phyloP scores from a whole-genome alignment of 2,113 vertebrate genomes.

The Andinoacara biseriatus region DNA sequence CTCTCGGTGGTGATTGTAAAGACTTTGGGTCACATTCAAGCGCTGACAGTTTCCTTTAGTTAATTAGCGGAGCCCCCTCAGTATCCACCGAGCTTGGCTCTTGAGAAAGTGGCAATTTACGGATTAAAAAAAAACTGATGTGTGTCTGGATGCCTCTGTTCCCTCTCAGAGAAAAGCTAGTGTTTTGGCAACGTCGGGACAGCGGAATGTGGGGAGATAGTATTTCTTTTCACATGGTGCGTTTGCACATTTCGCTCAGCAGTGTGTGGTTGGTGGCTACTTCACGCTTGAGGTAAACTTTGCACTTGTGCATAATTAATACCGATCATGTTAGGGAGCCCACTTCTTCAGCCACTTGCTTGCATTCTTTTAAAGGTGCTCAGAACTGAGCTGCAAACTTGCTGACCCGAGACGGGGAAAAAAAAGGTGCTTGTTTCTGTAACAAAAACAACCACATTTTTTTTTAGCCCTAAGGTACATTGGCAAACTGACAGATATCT shows the following conservation, averaged over 20 bases:
- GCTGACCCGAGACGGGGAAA: constrained; percentile 27
- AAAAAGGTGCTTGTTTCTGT: background rate
- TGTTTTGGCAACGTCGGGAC: background rate
- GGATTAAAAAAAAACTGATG: background rate
- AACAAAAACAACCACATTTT: background rate
- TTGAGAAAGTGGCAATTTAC: constrained; percentile 4
- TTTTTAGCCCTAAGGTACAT: background rate
- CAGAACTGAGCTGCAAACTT: constrained; percentile 31
- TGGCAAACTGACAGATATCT: constrained; percentile 44
- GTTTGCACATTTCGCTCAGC: background rate
- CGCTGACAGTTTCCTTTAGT: constrained; percentile 17
- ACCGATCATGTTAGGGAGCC: constrained; percentile 15
- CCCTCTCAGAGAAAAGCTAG: background rate
- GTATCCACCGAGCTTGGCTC: background rate
- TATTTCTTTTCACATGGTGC: background rate
- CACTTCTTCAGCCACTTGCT: constrained; percentile 14
- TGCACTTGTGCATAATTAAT: background rate
- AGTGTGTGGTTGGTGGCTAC: background rate
- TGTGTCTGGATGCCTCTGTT: background rate
- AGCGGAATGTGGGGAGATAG: constrained; percentile 8
- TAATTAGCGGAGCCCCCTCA: background rate
- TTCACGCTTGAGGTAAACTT: constrained; percentile 35
- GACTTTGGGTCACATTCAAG: background rate
- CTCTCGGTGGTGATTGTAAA: background rate
- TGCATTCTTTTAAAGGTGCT: constrained; percentile 43